Evolutionary conservation across 2,888 invertebrate species (phyloP), one percentile per base, ranked within the genome.

Genomic region (Drosophila suboccidentalis): DNA sequence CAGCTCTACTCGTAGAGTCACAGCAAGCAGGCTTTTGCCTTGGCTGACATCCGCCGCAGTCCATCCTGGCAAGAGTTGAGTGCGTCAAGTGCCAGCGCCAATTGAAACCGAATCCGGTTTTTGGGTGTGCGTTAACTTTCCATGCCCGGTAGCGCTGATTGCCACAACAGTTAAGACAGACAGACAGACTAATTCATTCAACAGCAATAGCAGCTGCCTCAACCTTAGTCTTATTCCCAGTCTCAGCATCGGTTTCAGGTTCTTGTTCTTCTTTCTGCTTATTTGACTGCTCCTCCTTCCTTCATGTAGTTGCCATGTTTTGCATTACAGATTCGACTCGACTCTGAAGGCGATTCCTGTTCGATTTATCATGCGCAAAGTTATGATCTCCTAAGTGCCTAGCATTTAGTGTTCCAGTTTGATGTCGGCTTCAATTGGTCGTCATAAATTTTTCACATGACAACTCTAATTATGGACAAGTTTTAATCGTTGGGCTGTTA

Each of bases 71-170:
- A 64, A 61, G 71, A 75, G 57, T 57, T 43, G 44, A 61, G 60
- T 59, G 66, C 61, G 53, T 50, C 67, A 75, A 77, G 32, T 66
- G 64, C 67, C 71, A 71, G 63, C 63, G 62, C 55, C 80, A 80
- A 62, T 86, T 82, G 87, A 72, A 87, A 81, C 83, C 78, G 61
- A 84, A 89, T 75, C 86, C 86, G 85, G 86, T 87, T 86, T 83
- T 70, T 63, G 69, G 75, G 54, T 67, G 55, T 57, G 72, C 79
- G 78, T 76, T 82, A 82, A 89, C 89, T 86, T 89, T 85, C 80
- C 70, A 79, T 89, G 89, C 86, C 89, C 89, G 70, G 89, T 86
- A 86, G 86, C 86, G 71, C 75, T 88, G 84, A 88, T 85, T 88
- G 88, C 78, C 41, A 60, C 58, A 60, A 75, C 70, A 60, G 29